Evolutionary conservation across 2,113 vertebrate species (phyloP).

Genomic region (Melanocharis versteri): DNA sequence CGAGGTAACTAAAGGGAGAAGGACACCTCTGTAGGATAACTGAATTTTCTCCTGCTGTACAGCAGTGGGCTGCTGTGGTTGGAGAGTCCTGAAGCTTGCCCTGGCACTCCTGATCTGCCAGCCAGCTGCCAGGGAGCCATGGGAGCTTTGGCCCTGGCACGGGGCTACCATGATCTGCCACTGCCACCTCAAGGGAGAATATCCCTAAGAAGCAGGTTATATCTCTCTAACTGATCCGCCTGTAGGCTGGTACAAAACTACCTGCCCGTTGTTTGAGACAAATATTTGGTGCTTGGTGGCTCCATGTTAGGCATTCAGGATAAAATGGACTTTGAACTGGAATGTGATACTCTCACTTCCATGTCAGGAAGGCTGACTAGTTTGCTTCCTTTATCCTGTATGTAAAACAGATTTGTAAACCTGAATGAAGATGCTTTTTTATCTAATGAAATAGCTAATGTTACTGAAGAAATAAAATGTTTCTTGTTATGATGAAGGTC

Average conservation of each 20-base stretch:
- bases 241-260: neutral
- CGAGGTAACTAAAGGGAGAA: neutral
- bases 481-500: neutral
- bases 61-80: neutral
- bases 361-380: neutral
- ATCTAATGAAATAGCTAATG: neutral
- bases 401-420: neutral
- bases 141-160: neutral
- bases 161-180: neutral
- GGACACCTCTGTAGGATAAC: neutral
- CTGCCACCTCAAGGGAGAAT: neutral
- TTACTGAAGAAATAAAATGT: neutral
- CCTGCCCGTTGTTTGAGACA: neutral
- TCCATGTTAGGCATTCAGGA: neutral
- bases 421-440: neutral
- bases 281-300: conserved; percentile 3
- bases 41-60: neutral
- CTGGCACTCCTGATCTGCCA: neutral
- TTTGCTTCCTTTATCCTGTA: neutral
- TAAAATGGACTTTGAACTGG: conserved; percentile 32
- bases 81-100: neutral
- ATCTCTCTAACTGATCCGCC: neutral
- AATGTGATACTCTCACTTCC: neutral
- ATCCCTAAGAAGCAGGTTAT: neutral
- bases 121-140: neutral